phyloP scores from a whole-genome alignment of 2,797 vertebrate genomes.

The Linurgus olivaceus region DNA sequence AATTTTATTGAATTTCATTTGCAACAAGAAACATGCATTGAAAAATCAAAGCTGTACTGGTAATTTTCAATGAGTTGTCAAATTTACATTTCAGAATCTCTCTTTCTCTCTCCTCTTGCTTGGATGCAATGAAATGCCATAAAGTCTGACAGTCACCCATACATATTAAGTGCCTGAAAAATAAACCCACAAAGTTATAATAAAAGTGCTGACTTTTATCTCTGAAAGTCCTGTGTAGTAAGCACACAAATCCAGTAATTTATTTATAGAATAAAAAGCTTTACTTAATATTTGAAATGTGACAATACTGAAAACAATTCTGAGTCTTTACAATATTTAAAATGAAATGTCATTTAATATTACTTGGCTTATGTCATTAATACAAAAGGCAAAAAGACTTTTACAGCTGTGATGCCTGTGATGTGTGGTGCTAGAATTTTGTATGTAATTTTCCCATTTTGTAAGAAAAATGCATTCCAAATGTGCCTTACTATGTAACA shows the following conservation, averaged over 20 bases:
- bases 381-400: neutral
- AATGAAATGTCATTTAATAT: neutral
- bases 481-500: neutral
- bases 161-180: neutral
- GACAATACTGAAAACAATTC: neutral
- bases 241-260: neutral
- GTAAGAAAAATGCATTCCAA: neutral
- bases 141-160: neutral
- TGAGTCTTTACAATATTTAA: neutral
- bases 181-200: neutral
- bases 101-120: neutral
- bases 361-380: neutral
- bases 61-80: neutral
- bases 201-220: neutral
- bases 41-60: conserved; percentile 5
- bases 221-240: neutral
- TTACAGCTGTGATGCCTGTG: neutral
- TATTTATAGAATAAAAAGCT: neutral
- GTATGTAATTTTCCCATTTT: neutral
- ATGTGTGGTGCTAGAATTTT: neutral
- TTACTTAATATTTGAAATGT: neutral
- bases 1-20: conserved; percentile 22
- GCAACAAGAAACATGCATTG: neutral
- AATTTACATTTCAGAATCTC: conserved; percentile 43
- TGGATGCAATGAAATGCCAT: neutral